Evolutionary conservation across 2,113 vertebrate species (phyloP), one percentile per base, ranked within the genome.

Genomic region (Mola mola): DNA sequence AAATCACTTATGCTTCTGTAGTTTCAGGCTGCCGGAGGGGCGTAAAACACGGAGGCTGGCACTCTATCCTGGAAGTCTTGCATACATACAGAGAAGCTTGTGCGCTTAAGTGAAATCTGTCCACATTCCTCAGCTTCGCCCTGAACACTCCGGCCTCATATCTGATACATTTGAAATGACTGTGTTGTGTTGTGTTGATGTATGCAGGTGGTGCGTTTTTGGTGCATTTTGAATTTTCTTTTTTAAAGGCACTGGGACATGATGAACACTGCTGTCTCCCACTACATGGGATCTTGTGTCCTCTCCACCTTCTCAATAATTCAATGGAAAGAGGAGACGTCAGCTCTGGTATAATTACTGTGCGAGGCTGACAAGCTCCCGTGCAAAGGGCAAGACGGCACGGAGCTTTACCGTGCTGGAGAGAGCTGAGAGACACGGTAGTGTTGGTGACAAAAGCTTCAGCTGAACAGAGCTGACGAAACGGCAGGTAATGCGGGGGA

Each of bases 341-440:
- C 83, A 79, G 69, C 74, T 75, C 73, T 78, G 52, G 79, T 73
- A 87, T 90, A 88, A 86, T 90, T 87, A 90, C 88, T 76, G 81
- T 66, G 75, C 72, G 73, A 83, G 79, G 74, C 82, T 77, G 87
- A 87, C 83, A 78, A 74, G 80, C 79, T 88, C 72, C 69, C 77
- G 84, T 73, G 74, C 87, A 86, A 87, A 88, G 88, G 84, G 63
- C 84, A 84, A 49, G 63, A 85, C 38, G 64, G 68, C 41, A 48
- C 52, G 11, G 20, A 68, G 78, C 72, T 66, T 63, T 66, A 50
- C 72, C 66, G 72, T 63, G 46, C 52, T 29, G 40, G 26, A 68
- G 66, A 61, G 60, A 51, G 46, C 72, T 29, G 34, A 60, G 52
- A 67, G 68, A 77, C 62, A 29, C 40, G 33, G 48, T 48, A 29